These are phyloP conservation scores for Cirrhinus mrigala DNA, from an alignment of 2,797 vertebrate genomes.

Conservation along the genomic window DNA sequence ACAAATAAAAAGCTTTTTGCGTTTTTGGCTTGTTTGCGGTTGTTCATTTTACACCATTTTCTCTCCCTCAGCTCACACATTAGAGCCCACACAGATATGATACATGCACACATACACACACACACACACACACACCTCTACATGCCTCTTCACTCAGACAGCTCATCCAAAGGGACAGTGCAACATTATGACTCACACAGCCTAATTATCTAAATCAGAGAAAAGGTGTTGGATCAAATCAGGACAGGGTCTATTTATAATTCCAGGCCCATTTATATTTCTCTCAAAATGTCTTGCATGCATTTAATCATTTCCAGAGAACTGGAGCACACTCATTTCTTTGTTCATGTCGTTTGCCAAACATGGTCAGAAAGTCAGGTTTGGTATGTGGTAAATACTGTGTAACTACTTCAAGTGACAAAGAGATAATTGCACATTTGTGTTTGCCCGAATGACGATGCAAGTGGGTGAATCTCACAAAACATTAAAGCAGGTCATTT, in stretches of 20 bases:
- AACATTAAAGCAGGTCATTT: background rate
- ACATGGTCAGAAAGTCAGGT: conserved; percentile 18
- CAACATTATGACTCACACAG: conserved; percentile 77
- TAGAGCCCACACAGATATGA: conserved; percentile 44
- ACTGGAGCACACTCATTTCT: background rate
- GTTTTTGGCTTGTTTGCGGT: conserved; percentile 41
- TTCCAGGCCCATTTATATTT: conserved; percentile 67
- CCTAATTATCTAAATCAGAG: conserved; percentile 73
- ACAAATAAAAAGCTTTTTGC: conserved; percentile 50
- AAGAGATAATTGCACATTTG: conserved; percentile 19
- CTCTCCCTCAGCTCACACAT: conserved; percentile 39
- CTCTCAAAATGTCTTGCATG: background rate
- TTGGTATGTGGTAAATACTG: conserved; percentile 26
- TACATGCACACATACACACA: conserved; percentile 61
- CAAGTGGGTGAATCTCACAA: background rate
- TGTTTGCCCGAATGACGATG: background rate
- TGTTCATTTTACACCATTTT: conserved; percentile 47
- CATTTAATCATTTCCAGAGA: conserved; percentile 1
- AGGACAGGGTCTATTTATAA: conserved; percentile 78
- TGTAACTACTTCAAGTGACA: conserved; percentile 5
- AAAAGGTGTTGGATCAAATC: conserved; percentile 66
- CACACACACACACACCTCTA: conserved; percentile 64
- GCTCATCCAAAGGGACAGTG: conserved; percentile 74
- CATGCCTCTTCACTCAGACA: conserved; percentile 62
- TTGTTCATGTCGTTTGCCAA: conserved; percentile 12